phyloP scores from a whole-genome alignment of 2,797 vertebrate genomes.

The Anguilla pacifica region DNA sequence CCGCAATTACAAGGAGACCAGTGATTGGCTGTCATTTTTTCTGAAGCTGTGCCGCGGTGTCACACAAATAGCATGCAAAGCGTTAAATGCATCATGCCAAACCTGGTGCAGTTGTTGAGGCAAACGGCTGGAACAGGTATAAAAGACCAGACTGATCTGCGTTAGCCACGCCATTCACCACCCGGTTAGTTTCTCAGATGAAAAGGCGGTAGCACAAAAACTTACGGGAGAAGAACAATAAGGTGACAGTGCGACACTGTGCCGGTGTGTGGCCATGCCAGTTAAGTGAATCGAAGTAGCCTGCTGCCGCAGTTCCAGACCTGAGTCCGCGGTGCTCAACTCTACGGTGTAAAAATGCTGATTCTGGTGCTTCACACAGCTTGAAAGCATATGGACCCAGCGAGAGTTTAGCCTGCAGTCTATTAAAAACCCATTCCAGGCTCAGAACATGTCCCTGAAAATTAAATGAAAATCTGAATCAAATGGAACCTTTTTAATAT shows the following conservation, averaged over 20 bases:
- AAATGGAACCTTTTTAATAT: neutral
- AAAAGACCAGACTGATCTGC: conserved; percentile 50
- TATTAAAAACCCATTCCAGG: neutral
- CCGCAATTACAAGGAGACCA: neutral
- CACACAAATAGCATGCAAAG: neutral
- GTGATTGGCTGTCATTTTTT: neutral
- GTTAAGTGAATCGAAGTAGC: conserved; percentile 12
- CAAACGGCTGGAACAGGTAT: conserved; percentile 37
- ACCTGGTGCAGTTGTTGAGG: neutral
- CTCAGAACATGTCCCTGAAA: neutral
- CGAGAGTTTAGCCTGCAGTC: conserved; percentile 64
- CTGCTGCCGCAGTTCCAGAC: conserved; percentile 39
- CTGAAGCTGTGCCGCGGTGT: neutral
- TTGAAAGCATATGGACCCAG: conserved; percentile 70
- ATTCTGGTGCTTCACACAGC: conserved; percentile 60
- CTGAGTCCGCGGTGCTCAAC: conserved; percentile 42
- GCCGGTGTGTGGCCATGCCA: conserved; percentile 24
- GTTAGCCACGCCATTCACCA: conserved; percentile 47
- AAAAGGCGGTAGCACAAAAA: neutral
- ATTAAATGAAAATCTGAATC: neutral
- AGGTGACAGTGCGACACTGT: neutral
- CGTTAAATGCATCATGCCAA: too few relatives aligned
- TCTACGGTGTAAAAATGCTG: conserved; percentile 58
- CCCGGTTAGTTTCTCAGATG: conserved; percentile 44
- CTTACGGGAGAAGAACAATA: too few relatives aligned